A percentile compares a stretch with the other conserved stretches of the same genome.
These are phyloP conservation scores for Dolomedes plantarius DNA, from an alignment of 2,888 invertebrate species.

Conservation along the genomic window DNA sequence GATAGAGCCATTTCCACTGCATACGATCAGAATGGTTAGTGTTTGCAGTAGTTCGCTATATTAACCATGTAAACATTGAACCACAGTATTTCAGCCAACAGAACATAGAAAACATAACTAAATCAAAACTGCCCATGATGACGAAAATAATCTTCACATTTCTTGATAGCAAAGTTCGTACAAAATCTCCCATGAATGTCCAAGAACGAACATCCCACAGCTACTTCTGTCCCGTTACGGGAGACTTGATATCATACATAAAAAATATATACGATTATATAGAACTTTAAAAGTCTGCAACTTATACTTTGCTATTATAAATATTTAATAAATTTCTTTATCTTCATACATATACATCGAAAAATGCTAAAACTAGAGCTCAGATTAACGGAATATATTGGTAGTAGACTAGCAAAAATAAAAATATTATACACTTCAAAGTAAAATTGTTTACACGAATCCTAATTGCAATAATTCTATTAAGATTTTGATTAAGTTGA, in stretches of 20 bases:
- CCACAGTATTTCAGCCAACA: constrained; percentile 83
- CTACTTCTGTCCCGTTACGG: constrained; percentile 77
- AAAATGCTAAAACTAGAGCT: too few species aligned
- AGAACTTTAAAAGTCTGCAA: too few species aligned
- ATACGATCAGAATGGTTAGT: constrained; percentile 80
- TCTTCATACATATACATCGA: too few species aligned
- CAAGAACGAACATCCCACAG: constrained; percentile 63
- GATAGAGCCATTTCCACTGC: constrained; percentile 83
- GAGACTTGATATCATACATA: constrained; percentile 71
- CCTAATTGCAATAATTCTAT: too few species aligned
- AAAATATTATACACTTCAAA: too few species aligned
- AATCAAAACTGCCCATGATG: constrained; percentile 63
- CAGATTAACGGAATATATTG: too few species aligned
- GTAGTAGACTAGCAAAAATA: too few species aligned
- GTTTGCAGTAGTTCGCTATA: constrained; percentile 73
- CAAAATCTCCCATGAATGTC: constrained; percentile 67
- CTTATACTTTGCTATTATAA: too few species aligned
- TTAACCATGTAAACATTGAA: constrained; percentile 85
- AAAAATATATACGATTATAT: constrained; percentile 1
- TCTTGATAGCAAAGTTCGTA: constrained; percentile 51
- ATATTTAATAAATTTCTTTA: too few species aligned
- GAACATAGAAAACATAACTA: constrained; percentile 72
- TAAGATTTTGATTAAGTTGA: too few species aligned
- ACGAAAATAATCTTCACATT: constrained; percentile 52
- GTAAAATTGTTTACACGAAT: too few species aligned